Conservation (phyloP, 2,797 vertebrate species). For the Chaenodraco wilsoni region DNA sequence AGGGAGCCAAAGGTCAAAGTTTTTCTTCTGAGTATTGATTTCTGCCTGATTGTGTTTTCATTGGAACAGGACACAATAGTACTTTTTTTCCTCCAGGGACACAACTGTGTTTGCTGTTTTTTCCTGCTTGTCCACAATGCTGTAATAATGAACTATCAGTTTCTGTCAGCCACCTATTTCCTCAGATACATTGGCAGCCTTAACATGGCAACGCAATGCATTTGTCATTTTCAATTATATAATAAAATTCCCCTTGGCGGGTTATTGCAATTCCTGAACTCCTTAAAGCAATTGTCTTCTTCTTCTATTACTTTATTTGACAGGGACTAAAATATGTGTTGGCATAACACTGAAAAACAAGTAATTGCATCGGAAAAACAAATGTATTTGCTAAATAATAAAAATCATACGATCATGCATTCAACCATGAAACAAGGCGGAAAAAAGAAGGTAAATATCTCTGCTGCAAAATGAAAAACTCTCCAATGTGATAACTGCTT, state of each 20-base stretch:
- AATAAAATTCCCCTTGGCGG: slow-evolving; percentile 21
- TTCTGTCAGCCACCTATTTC: slow-evolving; percentile 20
- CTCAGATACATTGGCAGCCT: slow-evolving; percentile 22
- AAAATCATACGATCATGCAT: slow-evolving; percentile 13
- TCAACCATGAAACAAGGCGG: not conserved
- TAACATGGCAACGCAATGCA: slow-evolving; percentile 17
- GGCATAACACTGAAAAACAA: no score
- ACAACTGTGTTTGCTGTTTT: not conserved
- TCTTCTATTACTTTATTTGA: no score
- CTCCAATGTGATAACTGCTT: not conserved
- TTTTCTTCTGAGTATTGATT: slow-evolving; percentile 45
- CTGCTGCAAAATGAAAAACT: not conserved
- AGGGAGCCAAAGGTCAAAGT: slow-evolving; percentile 51
- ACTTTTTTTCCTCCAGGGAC: not conserved
- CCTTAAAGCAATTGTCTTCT: slow-evolving; percentile 31
- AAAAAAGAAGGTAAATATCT: slow-evolving; percentile 1
- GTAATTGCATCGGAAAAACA: not conserved
- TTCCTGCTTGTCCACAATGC: not conserved
- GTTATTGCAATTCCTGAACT: slow-evolving; percentile 14
- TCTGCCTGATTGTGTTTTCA: slow-evolving; percentile 55
- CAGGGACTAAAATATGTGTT: no score
- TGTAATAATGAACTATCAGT: slow-evolving; percentile 29
- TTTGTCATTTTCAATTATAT: slow-evolving; percentile 40
- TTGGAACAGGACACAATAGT: slow-evolving; percentile 1
- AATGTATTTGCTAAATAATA: slow-evolving; percentile 10